Evolutionary conservation across 2,888 invertebrate genomes (phyloP), one percentile per base, ranked within the genome.

Genomic region (Polyploca ridens): DNA sequence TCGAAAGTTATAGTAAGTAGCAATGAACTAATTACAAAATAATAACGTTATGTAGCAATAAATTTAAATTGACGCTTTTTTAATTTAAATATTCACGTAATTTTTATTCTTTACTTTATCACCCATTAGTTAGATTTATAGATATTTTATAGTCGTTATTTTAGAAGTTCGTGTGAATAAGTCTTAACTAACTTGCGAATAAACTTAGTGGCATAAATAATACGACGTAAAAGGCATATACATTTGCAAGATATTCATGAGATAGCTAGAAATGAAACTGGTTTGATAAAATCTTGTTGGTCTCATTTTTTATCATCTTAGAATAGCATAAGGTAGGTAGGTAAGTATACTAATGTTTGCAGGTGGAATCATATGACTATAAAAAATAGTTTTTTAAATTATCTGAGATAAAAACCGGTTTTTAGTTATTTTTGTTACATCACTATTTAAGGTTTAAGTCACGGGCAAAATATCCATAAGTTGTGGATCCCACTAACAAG

Each of bases 201-300:
- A 19, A 54, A 54, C 54, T n/a, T 54, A n/a, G 54, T 54, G 54
- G n/a, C 19, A 54, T 54, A 54, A 54, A 54, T 54, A 54, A 54
- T 54, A 54, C 54, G 54, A 54, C 54, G 54, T 19, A 54, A 10
- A 54, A 54, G 54, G 54, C 54, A 54, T 33, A 58, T 10, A 58
- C 35, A 33, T 58, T 58, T 58, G 35, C 58, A 33, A 58, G 58
- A 58, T 58, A 58, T 58, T 58, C 58, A 58, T 33, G 58, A 58
- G 58, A 58, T 58, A 58, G 35, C 58, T 58, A 58, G 58, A 58
- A 35, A 54, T 54, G 19, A 33, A 58, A 58, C 58, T 58, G 58
- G 58, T 58, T 14, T 8, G 58, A 58, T 58, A 58, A 58, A 35
- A 58, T 58, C 58, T 33, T 54, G 33, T 33, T 35, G 35, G 58